These are phyloP conservation scores for Cossypha niveicapilla DNA, from an alignment of 2,797 vertebrate genomes.

Conservation along the genomic window DNA sequence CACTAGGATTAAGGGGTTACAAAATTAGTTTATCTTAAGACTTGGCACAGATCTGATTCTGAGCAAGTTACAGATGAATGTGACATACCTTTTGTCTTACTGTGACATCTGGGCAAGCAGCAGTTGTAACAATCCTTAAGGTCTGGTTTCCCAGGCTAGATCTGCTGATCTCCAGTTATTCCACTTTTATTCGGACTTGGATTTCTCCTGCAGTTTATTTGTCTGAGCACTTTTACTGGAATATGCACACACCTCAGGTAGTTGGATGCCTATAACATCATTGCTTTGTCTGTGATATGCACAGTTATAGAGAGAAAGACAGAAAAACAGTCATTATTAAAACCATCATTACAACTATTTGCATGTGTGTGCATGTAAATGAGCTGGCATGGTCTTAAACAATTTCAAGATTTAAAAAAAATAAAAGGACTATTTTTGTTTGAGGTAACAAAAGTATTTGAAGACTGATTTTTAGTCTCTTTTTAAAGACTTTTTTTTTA, in stretches of 20 bases:
- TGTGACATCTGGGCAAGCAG: background rate
- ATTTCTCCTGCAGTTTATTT: background rate
- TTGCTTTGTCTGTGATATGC: background rate
- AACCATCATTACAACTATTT: background rate
- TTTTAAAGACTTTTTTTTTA: background rate
- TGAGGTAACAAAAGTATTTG: background rate
- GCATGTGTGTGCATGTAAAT: background rate
- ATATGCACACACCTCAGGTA: background rate
- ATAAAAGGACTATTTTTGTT: fast-evolving
- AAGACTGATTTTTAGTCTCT: background rate
- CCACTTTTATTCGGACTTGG: background rate
- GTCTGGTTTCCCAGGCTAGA: fast-evolving
- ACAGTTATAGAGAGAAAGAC: background rate
- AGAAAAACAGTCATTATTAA: background rate
- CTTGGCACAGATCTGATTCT: background rate
- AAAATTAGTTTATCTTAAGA: background rate
- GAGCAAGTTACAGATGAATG: background rate
- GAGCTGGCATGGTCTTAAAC: background rate
- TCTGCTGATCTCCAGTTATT: background rate
- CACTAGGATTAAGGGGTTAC: background rate
- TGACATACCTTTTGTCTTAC: background rate
- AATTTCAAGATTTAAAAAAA: background rate
- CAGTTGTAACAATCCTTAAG: background rate
- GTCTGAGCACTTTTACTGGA: background rate
- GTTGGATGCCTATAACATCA: background rate